A percentile compares a stretch with the other conserved stretches of the same genome.
These are phyloP conservation scores for Melikaiella ostensackeni DNA, from an alignment of 2,888 invertebrate species.

Conservation along the genomic window DNA sequence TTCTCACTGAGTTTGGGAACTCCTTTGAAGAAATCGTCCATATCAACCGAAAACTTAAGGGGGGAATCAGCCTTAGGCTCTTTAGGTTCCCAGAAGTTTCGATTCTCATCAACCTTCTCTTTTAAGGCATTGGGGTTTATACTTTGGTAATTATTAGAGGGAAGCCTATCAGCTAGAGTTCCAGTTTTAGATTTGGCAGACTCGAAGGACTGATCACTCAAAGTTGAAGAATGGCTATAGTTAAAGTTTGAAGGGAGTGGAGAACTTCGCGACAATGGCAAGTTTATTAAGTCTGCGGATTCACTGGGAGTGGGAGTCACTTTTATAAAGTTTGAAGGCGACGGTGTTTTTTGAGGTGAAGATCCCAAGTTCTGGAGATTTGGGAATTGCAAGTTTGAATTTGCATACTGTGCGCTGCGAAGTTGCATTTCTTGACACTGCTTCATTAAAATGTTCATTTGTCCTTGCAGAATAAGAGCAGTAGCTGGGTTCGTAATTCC, in stretches of 20 bases:
- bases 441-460: not conserved
- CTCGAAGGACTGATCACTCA: not conserved
- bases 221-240: not conserved
- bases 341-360: not conserved
- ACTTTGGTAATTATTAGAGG: not conserved
- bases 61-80: not conserved
- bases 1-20: slow-evolving; percentile 18
- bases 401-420: not conserved
- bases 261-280: not conserved
- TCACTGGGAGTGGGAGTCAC: not conserved
- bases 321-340: not conserved
- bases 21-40: not conserved
- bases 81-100: not conserved
- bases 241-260: not conserved
- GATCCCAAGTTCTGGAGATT: not conserved
- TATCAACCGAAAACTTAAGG: not conserved
- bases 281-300: too few relatives aligned
- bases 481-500: not conserved
- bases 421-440: not conserved
- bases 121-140: not conserved
- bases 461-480: not conserved
- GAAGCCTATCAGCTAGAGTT: not conserved
- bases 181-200: not conserved
- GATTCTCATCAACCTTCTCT: not conserved
- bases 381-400: not conserved